Evolutionary conservation across 2,888 invertebrate genomes (phyloP).

Genomic region (Trypoxylon attenuatum): DNA sequence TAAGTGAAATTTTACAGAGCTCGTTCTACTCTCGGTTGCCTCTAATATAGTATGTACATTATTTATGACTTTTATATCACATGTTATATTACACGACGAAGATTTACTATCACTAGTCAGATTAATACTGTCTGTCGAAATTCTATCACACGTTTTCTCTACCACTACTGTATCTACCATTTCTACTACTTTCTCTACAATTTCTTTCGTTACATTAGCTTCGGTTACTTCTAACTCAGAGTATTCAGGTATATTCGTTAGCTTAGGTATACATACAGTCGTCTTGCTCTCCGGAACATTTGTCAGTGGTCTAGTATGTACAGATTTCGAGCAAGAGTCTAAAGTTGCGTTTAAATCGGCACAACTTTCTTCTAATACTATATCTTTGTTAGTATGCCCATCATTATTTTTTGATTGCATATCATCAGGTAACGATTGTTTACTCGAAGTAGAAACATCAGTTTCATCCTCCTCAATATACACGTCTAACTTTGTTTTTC

Average conservation of each 20-base stretch:
- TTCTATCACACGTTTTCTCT: slow-evolving; percentile 62
- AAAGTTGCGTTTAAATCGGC: slow-evolving; percentile 24
- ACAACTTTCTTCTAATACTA: slow-evolving; percentile 38
- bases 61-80: slow-evolving; percentile 55
- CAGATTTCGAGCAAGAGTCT: slow-evolving; percentile 40
- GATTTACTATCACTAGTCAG: slow-evolving; percentile 63
- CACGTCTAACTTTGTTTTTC: slow-evolving; percentile 7
- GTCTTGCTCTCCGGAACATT: slow-evolving; percentile 41
- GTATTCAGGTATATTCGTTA: slow-evolving; percentile 59
- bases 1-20: slow-evolving; percentile 39
- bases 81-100: slow-evolving; percentile 58
- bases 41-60: slow-evolving; percentile 48
- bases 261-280: slow-evolving; percentile 55
- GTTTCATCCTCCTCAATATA: slow-evolving; percentile 17
- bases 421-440: slow-evolving; percentile 58
- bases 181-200: slow-evolving; percentile 15
- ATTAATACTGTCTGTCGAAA: slow-evolving; percentile 68
- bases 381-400: slow-evolving; percentile 42
- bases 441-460: slow-evolving; percentile 38
- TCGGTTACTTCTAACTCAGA: slow-evolving; percentile 54
- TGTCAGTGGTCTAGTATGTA: slow-evolving; percentile 41
- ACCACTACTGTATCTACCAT: slow-evolving; percentile 36
- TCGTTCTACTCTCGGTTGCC: slow-evolving; percentile 28
- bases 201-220: slow-evolving; percentile 20
- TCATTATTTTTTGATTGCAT: slow-evolving; percentile 51